Evolutionary conservation across 2,888 invertebrate genomes (phyloP), one percentile per base, ranked within the genome.

Genomic region (Pristionchus exspectatus): DNA sequence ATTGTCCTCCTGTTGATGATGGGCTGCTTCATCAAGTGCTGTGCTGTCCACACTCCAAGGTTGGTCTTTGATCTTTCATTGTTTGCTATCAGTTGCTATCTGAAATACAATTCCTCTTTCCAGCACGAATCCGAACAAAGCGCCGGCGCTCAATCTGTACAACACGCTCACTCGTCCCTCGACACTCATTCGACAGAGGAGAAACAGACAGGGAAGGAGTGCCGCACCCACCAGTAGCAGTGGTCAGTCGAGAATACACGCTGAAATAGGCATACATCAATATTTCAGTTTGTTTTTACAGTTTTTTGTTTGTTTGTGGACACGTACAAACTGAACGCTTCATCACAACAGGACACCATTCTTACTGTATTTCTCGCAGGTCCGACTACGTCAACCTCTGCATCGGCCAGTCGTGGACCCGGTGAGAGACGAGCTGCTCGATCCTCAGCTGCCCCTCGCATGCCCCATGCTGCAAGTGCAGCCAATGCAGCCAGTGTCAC

Each of bases 21-120:
- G 98, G 98, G 98, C 89, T 96, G 98, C 90, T 99, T 99, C 96
- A 98, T 99, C 95, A 99, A 99, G 96, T 98, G 99, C 95, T 99
- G 99, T 96, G 99, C 99, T 56, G 99, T 99, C 88, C 99, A 99
- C 96, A 99, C 99, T 89, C 99, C 99, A 50, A 98, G 98, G 89
- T 88, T 54, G 10, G 74, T 33, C 24, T 33, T 74, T 74, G 74
- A 74, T 72, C 72, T 72, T 30, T 72, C 4, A 33, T 21, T 18
- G 4, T 33, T 16, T 33, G 16, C 21, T 24, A 14, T 72, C 27
- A 12, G n/a, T 27, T 27, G 30, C n/a, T 27, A n/a, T 12, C 30
- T 33, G n/a, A 66, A 27, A 54, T 44, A 4, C 44, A 33, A 81
- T 81, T 54, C 44, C 44, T 18, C 66, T 16, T 87, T 87, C 0